phyloP scores from a whole-genome alignment of 2,113 vertebrate species.

The Austrofundulus limnaeus region DNA sequence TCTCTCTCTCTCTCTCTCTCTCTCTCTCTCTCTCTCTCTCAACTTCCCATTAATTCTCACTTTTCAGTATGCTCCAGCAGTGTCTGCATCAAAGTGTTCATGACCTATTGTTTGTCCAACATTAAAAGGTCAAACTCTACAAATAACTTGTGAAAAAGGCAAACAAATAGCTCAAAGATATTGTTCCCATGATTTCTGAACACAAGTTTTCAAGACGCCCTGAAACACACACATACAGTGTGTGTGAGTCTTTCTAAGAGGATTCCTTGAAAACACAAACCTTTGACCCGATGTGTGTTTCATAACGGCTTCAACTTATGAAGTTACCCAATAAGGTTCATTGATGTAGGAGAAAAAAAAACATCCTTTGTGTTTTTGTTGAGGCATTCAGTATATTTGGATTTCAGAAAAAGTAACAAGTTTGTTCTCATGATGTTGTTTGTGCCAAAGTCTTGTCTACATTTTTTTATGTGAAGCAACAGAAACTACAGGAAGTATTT shows the following conservation, averaged over 20 bases:
- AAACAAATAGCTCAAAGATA: slow-evolving; percentile 52
- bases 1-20: no score
- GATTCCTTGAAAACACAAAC: slow-evolving; percentile 48
- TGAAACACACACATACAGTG: slow-evolving; percentile 7
- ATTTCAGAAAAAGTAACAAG: slow-evolving; percentile 2
- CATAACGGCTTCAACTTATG: slow-evolving; percentile 18
- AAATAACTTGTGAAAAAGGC: slow-evolving; percentile 59
- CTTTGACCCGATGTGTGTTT: slow-evolving; percentile 4
- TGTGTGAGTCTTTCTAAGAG: slow-evolving; percentile 11
- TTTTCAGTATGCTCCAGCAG: slow-evolving; percentile 4
- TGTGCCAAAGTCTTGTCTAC: slow-evolving; percentile 9
- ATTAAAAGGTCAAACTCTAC: slow-evolving; percentile 55
- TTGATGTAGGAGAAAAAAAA: slow-evolving; percentile 48
- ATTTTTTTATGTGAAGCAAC: slow-evolving; percentile 13
- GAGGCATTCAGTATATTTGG: not conserved
- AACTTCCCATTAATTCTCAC: not conserved
- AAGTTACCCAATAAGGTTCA: slow-evolving; percentile 13
- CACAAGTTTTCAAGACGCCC: slow-evolving; percentile 3
- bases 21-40: not conserved
- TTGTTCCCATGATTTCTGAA: slow-evolving; percentile 54
- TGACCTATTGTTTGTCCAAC: slow-evolving; percentile 49
- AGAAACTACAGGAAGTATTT: slow-evolving; percentile 49
- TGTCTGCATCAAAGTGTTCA: slow-evolving; percentile 41
- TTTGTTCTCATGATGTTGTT: slow-evolving; percentile 15
- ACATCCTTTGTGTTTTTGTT: slow-evolving; percentile 45